These are phyloP conservation scores for Bufo bufo DNA, from an alignment of 2,113 vertebrate species.

Conservation along the genomic window DNA sequence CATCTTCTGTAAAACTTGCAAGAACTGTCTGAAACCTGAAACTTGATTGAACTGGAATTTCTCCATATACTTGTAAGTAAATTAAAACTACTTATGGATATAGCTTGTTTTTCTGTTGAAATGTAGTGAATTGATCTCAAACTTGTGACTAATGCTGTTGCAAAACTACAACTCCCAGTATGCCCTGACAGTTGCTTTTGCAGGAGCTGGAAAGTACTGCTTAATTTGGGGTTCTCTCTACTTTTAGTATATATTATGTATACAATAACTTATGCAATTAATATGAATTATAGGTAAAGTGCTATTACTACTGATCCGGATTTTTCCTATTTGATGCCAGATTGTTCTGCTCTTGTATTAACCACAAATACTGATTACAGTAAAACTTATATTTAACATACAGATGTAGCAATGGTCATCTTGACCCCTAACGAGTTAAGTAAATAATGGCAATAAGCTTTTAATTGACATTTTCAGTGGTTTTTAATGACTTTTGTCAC, in stretches of 20 bases:
- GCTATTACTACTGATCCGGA: neutral
- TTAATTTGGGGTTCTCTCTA: too few relatives aligned
- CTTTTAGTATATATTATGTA: too few relatives aligned
- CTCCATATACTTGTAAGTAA: constrained; percentile 1
- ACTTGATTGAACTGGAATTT: neutral
- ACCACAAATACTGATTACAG: too few relatives aligned
- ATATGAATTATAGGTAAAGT: neutral
- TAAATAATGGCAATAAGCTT: too few relatives aligned
- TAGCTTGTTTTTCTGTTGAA: neutral
- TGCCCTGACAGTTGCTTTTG: too few relatives aligned
- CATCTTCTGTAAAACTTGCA: neutral
- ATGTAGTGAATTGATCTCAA: neutral
- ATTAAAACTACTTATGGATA: neutral
- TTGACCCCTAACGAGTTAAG: too few relatives aligned
- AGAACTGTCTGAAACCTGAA: neutral
- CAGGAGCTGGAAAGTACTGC: too few relatives aligned
- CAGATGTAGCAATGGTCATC: too few relatives aligned
- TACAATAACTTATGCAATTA: neutral
- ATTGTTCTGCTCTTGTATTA: neutral
- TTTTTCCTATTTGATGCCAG: neutral
- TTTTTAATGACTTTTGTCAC: too few relatives aligned
- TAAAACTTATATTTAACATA: too few relatives aligned
- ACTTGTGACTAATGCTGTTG: neutral
- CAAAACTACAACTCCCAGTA: too few relatives aligned
- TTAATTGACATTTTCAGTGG: too few relatives aligned